Base-by-base conservation (phyloP, 2,113 vertebrate species). In the Callospermophilus lateralis region DNA sequence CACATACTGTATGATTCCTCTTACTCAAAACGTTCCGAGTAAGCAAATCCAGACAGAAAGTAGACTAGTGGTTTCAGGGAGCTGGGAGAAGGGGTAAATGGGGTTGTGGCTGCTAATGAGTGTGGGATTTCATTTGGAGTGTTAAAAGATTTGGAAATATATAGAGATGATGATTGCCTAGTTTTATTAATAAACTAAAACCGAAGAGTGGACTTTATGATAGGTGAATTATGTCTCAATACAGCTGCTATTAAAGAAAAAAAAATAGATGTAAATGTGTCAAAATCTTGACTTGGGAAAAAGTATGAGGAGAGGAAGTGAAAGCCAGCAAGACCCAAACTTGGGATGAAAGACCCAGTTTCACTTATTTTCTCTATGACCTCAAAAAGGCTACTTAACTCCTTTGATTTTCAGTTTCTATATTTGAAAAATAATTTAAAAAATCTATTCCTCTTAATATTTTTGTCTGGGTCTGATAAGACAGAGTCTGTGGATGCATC, bases 181-280 rank as follows among this genome's bases (percentile, higher is more conserved):
- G n/a, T n/a, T 90, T 30, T 74, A 16, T 58, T 63, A 83, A 45
- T 74, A 74, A 19, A 86, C 30, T n/a, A 89, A 93, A 92, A 89
- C 15, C 26, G n/a, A 95, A 74, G n/a, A 5, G 7, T 89, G 16
- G 24, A 37, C 37, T 61, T 83, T 58, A 90, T 45, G n/a, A 39
- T 89, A 67, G 48, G 24, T 85, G 53, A 86, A 84, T 76, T 90
- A 61, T 81, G 79, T 67, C 8, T 77, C 61, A 92, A 77, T 84
- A 87, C 78, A 84, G 8, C 19, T 65, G 37, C 24, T 65, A 32
- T 74, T 45, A 48, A 83, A 94, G 11, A 73, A 63, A 65, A 63
- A 65, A 48, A 83, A 17, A 58, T 70, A 84, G 51, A 20, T 48
- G 4, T 28, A 45, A 55, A 17, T 45, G 30, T 89, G 51, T 61